These are phyloP conservation scores for Myotis brandtii DNA, from an alignment of 2,113 vertebrate species.

Conservation along the genomic window DNA sequence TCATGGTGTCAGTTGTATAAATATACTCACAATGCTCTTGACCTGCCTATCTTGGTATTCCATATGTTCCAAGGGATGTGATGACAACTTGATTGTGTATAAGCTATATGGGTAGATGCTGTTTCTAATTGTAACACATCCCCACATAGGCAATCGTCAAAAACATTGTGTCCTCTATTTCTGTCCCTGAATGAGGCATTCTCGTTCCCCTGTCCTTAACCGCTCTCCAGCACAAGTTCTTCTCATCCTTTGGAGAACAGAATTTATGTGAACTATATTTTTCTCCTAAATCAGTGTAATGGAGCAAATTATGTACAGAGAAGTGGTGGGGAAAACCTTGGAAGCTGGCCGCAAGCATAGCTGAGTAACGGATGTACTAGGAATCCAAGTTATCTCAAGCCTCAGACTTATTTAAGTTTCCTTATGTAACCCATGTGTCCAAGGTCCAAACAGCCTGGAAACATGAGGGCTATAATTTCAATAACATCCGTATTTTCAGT, in stretches of 20 bases:
- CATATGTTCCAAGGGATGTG: slow-evolving; percentile 49
- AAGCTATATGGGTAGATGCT: not conserved
- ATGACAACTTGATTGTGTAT: slow-evolving; percentile 29
- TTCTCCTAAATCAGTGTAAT: slow-evolving; percentile 63
- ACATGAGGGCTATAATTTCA: not conserved
- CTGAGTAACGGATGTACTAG: slow-evolving; percentile 39
- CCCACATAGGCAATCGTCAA: not conserved
- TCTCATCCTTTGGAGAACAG: slow-evolving; percentile 58
- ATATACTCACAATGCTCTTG: slow-evolving; percentile 26
- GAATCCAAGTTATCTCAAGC: slow-evolving; percentile 44
- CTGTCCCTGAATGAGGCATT: slow-evolving; percentile 50
- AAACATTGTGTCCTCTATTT: slow-evolving; percentile 55
- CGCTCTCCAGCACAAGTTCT: slow-evolving; percentile 51
- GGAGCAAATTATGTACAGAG: slow-evolving; percentile 58
- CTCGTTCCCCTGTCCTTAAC: slow-evolving; percentile 32
- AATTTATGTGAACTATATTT: slow-evolving; percentile 58
- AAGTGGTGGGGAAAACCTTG: slow-evolving; percentile 32
- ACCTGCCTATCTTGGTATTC: slow-evolving; percentile 26
- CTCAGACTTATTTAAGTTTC: slow-evolving; percentile 42
- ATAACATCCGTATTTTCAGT: not conserved
- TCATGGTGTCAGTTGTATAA: not conserved
- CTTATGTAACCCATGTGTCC: not conserved
- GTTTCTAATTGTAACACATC: slow-evolving; percentile 49
- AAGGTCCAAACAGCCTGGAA: slow-evolving; percentile 22
- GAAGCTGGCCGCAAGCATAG: slow-evolving; percentile 47